A percentile compares a stretch with the other conserved stretches of the same genome.
phyloP scores from a whole-genome alignment of 2,113 vertebrate genomes.

The Dipodomys spectabilis region DNA sequence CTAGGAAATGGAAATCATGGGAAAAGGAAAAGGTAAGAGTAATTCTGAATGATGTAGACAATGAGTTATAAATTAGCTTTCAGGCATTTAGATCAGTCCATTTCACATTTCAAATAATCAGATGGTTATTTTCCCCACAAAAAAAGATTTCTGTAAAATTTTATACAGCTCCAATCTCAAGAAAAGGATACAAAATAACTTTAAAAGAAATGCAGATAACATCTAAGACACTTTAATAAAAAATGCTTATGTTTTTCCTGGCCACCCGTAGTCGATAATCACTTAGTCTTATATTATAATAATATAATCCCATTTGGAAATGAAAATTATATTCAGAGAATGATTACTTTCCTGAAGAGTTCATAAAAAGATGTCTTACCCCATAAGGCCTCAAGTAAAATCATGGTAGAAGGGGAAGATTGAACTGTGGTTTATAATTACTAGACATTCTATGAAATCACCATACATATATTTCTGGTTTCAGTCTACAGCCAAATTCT shows the following conservation, averaged over 20 bases:
- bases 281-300: background rate
- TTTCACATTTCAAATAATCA: background rate
- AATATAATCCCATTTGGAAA: background rate
- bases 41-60: background rate
- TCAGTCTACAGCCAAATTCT: conserved; percentile 10
- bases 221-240: background rate
- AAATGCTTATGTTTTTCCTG: background rate
- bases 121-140: background rate
- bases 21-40: background rate
- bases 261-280: background rate
- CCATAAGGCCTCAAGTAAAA: background rate
- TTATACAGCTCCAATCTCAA: background rate
- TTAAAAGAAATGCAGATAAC: background rate
- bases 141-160: background rate
- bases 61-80: conserved; percentile 10
- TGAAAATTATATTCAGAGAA: conserved; percentile 18
- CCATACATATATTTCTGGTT: background rate
- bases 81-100: background rate
- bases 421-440: conserved; percentile 5
- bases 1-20: conserved; percentile 3
- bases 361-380: background rate
- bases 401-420: background rate
- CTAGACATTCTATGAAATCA: conserved; percentile 1
- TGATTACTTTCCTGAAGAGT: background rate
- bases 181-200: background rate